Evolutionary conservation across 2,113 vertebrate genomes (phyloP).

Genomic region (Spea multiplicata): DNA sequence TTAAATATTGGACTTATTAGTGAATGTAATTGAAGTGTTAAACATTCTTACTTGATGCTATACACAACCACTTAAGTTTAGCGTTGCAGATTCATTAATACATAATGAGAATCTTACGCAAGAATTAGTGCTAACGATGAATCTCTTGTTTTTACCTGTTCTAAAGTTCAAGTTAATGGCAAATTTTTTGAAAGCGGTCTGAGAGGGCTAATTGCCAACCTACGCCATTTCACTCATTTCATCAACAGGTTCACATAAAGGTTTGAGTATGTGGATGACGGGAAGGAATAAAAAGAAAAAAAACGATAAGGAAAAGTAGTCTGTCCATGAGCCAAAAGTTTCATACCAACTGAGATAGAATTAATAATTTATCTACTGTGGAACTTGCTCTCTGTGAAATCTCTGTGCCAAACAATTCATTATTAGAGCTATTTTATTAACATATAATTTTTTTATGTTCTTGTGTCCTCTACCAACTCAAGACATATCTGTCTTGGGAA

Average conservation of each 20-base stretch:
- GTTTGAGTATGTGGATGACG: constrained; percentile 5
- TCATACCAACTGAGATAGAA: not conserved
- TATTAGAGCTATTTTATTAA: constrained; percentile 40
- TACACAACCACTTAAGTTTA: constrained; percentile 22
- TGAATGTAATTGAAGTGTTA: constrained; percentile 14
- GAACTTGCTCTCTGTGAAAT: constrained; percentile 5
- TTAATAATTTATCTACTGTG: constrained; percentile 39
- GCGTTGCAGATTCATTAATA: constrained; percentile 18
- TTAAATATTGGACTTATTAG: constrained; percentile 20
- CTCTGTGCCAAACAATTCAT: constrained; percentile 26
- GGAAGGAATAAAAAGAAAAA: constrained; percentile 7
- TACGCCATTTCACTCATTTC: not conserved
- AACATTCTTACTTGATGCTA: constrained; percentile 5
- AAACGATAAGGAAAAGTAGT: not conserved
- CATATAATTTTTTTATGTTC: constrained; percentile 33
- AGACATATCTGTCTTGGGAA: not conserved
- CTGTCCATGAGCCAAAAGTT: constrained; percentile 12
- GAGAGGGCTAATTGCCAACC: not conserved
- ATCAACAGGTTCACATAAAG: not conserved
- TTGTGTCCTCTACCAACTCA: not conserved
- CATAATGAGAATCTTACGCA: constrained; percentile 22
- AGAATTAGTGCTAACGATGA: constrained; percentile 31
- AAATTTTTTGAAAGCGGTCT: constrained; percentile 1
- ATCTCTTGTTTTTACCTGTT: not conserved
- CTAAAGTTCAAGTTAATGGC: constrained; percentile 3